Percentiles rank a stretch among this genome's conserved stretches.
Conservation (phyloP, 2,797 vertebrate species). For the Halcyon badia region DNA sequence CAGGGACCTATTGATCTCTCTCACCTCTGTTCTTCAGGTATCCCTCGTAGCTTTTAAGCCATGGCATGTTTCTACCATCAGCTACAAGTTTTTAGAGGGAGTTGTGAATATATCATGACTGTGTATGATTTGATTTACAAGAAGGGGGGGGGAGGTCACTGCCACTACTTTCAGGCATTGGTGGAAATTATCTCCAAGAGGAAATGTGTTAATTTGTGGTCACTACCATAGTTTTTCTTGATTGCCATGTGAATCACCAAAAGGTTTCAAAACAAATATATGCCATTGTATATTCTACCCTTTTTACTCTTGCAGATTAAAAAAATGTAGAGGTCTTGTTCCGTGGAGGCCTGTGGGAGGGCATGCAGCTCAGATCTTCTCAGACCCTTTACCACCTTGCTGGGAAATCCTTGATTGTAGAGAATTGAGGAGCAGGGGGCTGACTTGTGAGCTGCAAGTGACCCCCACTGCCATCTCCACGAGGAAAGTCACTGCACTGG, state of each 20-base stretch:
- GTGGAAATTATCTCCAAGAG: background rate
- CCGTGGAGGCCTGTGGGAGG: background rate
- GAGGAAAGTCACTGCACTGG: background rate
- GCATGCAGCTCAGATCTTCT: background rate
- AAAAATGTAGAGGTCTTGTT: background rate
- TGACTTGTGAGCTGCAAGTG: background rate
- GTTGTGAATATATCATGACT: background rate
- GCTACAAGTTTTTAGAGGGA: background rate
- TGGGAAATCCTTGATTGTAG: background rate
- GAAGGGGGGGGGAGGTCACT: background rate
- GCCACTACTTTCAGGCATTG: no score
- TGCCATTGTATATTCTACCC: background rate
- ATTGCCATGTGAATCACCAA: background rate
- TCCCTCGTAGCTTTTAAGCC: background rate
- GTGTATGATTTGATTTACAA: background rate
- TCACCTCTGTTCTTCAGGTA: background rate
- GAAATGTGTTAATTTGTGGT: background rate
- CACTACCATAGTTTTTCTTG: background rate
- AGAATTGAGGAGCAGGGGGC: fast-evolving
- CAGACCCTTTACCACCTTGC: background rate
- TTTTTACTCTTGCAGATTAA: background rate
- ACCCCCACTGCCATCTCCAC: background rate
- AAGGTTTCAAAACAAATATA: background rate
- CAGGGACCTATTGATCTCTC: background rate
- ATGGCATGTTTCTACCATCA: background rate